phyloP scores from a whole-genome alignment of 2,113 vertebrate species.

The Protobothrops flavoviridis region DNA sequence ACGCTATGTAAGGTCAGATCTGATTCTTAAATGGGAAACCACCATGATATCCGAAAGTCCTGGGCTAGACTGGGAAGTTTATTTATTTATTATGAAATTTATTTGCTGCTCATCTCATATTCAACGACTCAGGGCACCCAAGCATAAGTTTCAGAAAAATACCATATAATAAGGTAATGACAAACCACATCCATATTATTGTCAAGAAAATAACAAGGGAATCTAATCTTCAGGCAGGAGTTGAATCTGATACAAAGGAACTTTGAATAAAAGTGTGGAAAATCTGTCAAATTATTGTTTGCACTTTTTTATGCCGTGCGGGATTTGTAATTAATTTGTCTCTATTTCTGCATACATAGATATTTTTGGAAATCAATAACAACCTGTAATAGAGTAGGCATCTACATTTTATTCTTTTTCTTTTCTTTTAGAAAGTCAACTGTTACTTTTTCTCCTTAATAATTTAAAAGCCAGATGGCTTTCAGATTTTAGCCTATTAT shows the following conservation, averaged over 20 bases:
- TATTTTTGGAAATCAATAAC: background rate
- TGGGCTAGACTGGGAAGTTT: background rate
- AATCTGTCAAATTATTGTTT: background rate
- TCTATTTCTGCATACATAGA: background rate
- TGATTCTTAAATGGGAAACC: background rate
- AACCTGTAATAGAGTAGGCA: background rate
- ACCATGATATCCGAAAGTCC: background rate
- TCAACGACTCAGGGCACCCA: background rate
- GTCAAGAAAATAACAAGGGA: background rate
- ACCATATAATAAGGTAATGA: background rate
- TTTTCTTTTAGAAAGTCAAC: background rate
- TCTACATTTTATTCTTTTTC: background rate
- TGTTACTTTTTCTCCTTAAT: background rate
- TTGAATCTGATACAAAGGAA: background rate
- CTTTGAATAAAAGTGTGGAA: background rate
- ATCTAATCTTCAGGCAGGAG: background rate
- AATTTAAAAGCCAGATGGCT: background rate
- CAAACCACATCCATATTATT: background rate
- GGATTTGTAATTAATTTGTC: background rate
- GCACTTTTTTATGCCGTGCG: background rate
- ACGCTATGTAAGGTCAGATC: background rate
- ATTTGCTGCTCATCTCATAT: background rate
- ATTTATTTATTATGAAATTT: background rate
- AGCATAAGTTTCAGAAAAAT: background rate
- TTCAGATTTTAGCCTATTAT: background rate